Evolutionary conservation across 2,113 vertebrate genomes (phyloP).

Genomic region (Ardeotis arabs): DNA sequence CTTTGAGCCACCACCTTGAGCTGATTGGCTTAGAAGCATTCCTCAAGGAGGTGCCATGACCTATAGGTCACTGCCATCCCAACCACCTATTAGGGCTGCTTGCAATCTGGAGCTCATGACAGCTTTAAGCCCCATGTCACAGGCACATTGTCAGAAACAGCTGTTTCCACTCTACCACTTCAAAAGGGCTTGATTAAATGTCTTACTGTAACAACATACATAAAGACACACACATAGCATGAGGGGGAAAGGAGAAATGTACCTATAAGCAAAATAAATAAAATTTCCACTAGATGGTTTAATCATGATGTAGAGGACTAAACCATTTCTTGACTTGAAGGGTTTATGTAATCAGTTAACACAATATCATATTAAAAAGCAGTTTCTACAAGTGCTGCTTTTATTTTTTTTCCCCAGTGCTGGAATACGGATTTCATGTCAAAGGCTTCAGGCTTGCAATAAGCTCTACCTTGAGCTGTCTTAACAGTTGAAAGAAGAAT

Average conservation of each 20-base stretch:
- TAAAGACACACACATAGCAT: slow-evolving; percentile 46
- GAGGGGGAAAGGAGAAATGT: slow-evolving; percentile 53
- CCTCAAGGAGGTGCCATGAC: slow-evolving; percentile 63
- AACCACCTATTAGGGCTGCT: slow-evolving; percentile 53
- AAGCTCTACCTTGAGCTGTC: not conserved
- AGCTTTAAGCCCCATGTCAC: slow-evolving; percentile 61
- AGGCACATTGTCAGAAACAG: slow-evolving; percentile 64
- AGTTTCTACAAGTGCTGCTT: slow-evolving; percentile 25
- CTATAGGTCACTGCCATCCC: slow-evolving; percentile 51
- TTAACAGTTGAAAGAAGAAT: slow-evolving; percentile 7
- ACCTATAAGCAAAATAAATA: slow-evolving; percentile 71
- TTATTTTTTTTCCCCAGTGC: not conserved
- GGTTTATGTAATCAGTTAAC: slow-evolving; percentile 52
- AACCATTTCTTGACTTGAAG: slow-evolving; percentile 31
- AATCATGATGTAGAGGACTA: slow-evolving; percentile 18
- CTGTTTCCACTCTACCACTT: slow-evolving; percentile 72
- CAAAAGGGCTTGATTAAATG: slow-evolving; percentile 72
- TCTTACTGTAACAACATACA: slow-evolving; percentile 60
- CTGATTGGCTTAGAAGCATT: slow-evolving; percentile 61
- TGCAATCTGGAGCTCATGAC: slow-evolving; percentile 54
- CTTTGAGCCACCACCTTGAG: slow-evolving; percentile 58
- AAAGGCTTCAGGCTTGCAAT: not conserved
- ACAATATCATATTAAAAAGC: slow-evolving; percentile 58
- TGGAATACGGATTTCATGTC: slow-evolving; percentile 14
- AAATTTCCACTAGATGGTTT: slow-evolving; percentile 37